These are phyloP conservation scores for Dinocampus coccinellae DNA, from an alignment of 2,888 invertebrate genomes.

Conservation along the genomic window DNA sequence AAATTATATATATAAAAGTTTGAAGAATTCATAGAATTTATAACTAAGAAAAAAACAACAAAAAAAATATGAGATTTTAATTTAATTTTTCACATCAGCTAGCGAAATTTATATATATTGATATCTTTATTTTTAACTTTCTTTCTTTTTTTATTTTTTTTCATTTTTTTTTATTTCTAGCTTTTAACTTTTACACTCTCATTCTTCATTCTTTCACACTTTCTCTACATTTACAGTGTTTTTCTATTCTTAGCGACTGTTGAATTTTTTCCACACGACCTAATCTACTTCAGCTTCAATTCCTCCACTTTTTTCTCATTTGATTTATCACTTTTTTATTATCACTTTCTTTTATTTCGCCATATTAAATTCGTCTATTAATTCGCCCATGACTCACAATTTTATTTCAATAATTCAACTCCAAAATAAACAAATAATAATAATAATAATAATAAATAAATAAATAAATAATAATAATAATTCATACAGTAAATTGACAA, in stretches of 20 bases:
- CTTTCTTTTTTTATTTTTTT: neutral
- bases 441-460: no score
- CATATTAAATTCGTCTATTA: neutral
- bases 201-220: neutral
- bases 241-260: neutral
- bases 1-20: no score
- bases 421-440: neutral
- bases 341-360: neutral
- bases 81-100: no score
- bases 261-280: neutral
- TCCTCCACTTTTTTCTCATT: slow-evolving; percentile 1
- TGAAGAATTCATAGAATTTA: no score
- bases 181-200: no score
- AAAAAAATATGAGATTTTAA: no score
- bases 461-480: no score
- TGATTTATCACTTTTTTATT: neutral
- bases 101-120: no score
- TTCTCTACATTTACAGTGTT: neutral
- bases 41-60: no score
- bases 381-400: neutral
- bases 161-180: neutral
- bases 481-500: no score
- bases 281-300: slow-evolving; percentile 2
- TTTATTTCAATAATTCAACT: neutral
- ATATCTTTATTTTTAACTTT: no score